Evolutionary conservation across 2,113 vertebrate genomes (phyloP).

Genomic region (Tachycineta bicolor): DNA sequence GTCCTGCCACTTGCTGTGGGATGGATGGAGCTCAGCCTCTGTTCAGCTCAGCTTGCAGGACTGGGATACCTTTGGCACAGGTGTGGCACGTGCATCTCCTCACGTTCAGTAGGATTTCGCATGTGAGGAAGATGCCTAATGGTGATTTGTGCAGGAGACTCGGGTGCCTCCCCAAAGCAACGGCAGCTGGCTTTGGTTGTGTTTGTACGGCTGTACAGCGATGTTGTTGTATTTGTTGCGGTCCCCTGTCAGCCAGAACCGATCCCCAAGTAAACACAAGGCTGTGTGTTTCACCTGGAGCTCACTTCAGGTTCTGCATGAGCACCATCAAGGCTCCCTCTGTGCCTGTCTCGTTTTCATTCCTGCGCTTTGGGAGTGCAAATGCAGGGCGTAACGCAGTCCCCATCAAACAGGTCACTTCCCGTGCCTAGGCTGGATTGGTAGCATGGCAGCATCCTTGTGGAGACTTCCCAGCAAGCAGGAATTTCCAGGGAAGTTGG

Average conservation of each 20-base stretch:
- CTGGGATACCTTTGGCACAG: background rate
- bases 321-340: background rate
- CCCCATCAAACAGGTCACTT: background rate
- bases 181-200: background rate
- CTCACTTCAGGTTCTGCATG: background rate
- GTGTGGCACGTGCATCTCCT: background rate
- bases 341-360: background rate
- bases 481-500: background rate
- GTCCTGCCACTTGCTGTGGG: background rate
- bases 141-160: background rate
- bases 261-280: background rate
- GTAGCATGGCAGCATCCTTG: background rate
- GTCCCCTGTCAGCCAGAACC: background rate
- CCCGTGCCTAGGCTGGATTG: background rate
- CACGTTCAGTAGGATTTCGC: rapidly evolving
- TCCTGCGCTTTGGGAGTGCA: background rate
- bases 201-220: background rate
- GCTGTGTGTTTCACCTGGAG: background rate
- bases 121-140: background rate
- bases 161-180: background rate
- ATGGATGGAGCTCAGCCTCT: background rate
- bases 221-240: background rate
- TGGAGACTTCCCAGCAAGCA: background rate
- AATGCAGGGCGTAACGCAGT: background rate
- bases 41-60: background rate